Evolutionary conservation across 2,797 vertebrate genomes (phyloP).

Genomic region (Neopelma chrysocephalum): DNA sequence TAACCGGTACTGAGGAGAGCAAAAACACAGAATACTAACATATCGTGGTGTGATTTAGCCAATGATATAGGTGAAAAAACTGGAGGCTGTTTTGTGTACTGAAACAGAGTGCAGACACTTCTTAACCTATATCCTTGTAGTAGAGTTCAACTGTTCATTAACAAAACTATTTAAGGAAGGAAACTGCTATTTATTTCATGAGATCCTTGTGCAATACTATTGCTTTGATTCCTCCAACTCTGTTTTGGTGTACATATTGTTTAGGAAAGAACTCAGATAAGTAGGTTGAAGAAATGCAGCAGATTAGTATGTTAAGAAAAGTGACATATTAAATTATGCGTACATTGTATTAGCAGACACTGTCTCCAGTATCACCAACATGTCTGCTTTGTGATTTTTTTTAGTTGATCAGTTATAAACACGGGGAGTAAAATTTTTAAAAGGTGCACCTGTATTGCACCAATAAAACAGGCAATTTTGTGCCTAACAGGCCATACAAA

Average conservation of each 20-base stretch:
- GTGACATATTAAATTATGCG: not conserved
- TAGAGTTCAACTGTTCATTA: not conserved
- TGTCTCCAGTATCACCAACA: not conserved
- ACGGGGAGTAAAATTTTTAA: constrained; percentile 30
- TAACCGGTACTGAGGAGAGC: not conserved
- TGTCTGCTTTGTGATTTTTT: not conserved
- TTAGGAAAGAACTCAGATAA: not conserved
- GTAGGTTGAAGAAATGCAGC: not conserved
- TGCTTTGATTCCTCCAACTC: not conserved
- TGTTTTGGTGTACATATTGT: not conserved
- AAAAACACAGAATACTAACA: not conserved
- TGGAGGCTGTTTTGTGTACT: not conserved
- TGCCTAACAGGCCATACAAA: constrained; percentile 53
- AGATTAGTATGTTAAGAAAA: not conserved
- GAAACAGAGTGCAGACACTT: not conserved
- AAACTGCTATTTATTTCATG: not conserved
- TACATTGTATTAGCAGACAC: not conserved
- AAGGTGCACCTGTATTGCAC: constrained; percentile 11
- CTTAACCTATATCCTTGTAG: not conserved
- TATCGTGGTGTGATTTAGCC: not conserved
- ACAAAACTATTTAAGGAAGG: not conserved
- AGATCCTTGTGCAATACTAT: not conserved
- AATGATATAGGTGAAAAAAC: not conserved
- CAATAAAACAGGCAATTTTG: constrained; percentile 42
- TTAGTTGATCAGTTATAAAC: constrained; percentile 1